Evolutionary conservation across 2,888 invertebrate species (phyloP), one percentile per base, ranked within the genome.

Genomic region (Marronus borbonicus): DNA sequence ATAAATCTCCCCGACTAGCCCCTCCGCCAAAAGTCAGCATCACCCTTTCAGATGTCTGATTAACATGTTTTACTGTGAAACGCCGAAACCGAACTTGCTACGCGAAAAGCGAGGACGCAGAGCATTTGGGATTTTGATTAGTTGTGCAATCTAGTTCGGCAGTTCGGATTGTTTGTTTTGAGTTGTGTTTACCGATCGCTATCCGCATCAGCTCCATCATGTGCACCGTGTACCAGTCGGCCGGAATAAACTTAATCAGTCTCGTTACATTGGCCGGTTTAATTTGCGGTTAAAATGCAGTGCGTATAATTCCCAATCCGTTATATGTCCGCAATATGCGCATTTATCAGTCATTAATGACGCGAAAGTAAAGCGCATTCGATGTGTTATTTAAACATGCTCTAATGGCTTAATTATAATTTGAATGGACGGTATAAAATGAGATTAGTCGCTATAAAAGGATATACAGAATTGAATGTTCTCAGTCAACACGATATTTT

Each of bases 171-270:
- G 55, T 58, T 58, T 58, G 20, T 58, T 58, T 58, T 58, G 8
- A 58, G 20, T 58, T 58, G 17, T 58, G 55, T 58, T 58, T 58
- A 20, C 20, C 55, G 55, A 58, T 58, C 14, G 20, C 55, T 20
- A 58, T 58, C 55, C 20, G 55, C 55, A 58, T 58, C 55, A 58
- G 55, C n/a, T 58, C 55, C 24, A 58, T 58, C 55, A 58, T 58
- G 55, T 58, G 20, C 20, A 58, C 8, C 55, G 55, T 20, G 55
- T 20, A 8, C 55, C 20, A 24, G 55, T 24, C 55, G 4, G 20
- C 55, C 55, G 5, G 8, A 20, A 58, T 58, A 58, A 58, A 58
- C 55, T 58, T 58, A 58, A 58, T 58, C 55, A 20, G 20, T 20
- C 55, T 58, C 17, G 55, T 17, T 58, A 20, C 10, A 20, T 17